Conservation (phyloP, 1,140 invertebrate genomes). For the Bursaphelenchus mucronatus region DNA sequence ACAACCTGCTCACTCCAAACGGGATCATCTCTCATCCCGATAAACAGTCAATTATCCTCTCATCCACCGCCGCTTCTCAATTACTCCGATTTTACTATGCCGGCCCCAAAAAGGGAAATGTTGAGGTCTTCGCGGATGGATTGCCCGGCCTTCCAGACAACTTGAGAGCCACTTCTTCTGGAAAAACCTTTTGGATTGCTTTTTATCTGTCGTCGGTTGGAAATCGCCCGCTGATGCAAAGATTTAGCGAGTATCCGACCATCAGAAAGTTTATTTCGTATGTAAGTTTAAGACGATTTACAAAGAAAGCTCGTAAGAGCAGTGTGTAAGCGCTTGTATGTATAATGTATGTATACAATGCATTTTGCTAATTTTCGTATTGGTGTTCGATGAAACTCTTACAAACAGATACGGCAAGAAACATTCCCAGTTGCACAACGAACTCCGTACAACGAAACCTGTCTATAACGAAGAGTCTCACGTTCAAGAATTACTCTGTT, state of each 20-base stretch:
- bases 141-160: neutral
- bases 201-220: neutral
- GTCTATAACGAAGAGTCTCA: no score
- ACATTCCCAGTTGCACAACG: no score
- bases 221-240: neutral
- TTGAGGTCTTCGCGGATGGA: neutral
- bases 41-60: neutral
- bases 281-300: neutral
- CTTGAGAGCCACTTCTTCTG: neutral
- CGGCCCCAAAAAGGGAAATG: constrained; percentile 1
- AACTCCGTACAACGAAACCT: no score
- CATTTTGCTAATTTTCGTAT: no score
- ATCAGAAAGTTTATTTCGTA: neutral
- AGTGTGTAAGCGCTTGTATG: neutral
- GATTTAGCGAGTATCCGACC: neutral
- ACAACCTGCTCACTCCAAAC: neutral
- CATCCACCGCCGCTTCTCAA: neutral
- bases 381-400: no score
- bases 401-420: no score
- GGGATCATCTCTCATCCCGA: neutral
- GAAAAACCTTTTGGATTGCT: neutral
- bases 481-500: no score
- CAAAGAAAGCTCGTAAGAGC: neutral
- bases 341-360: neutral
- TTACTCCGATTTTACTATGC: constrained; percentile 1